A percentile compares a stretch with the other conserved stretches of the same genome.
Evolutionary conservation across 2,888 invertebrate species (phyloP).

Genomic region (Allolobophora icterica): DNA sequence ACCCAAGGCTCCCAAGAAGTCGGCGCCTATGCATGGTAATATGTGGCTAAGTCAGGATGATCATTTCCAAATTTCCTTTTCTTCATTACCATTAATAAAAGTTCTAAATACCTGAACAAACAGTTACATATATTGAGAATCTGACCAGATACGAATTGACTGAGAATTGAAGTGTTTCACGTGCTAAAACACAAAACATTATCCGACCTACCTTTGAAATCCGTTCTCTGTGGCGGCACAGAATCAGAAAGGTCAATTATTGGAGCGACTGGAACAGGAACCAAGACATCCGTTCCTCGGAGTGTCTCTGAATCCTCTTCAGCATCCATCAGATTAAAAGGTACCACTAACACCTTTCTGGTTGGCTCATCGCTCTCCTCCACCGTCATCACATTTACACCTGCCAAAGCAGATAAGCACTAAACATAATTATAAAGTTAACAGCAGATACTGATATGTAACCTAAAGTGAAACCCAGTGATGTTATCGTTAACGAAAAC

Average conservation of each 20-base stretch:
- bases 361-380: neutral
- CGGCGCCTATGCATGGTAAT: neutral
- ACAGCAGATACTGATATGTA: no score
- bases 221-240: neutral
- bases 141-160: neutral
- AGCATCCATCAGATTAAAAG: neutral
- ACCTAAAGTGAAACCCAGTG: no score
- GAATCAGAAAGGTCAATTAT: neutral
- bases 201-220: neutral
- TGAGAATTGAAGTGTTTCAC: neutral
- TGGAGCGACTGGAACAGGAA: constrained; percentile 5
- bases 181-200: neutral
- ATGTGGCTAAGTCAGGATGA: neutral
- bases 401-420: neutral
- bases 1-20: no score
- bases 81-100: neutral
- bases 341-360: neutral
- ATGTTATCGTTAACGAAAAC: no score
- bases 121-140: neutral
- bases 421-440: no score
- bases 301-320: neutral
- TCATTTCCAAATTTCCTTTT: neutral
- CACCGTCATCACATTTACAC: neutral
- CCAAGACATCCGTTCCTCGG: neutral
- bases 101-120: neutral